phyloP scores from a whole-genome alignment of 2,113 vertebrate genomes.

The Euleptes europaea region DNA sequence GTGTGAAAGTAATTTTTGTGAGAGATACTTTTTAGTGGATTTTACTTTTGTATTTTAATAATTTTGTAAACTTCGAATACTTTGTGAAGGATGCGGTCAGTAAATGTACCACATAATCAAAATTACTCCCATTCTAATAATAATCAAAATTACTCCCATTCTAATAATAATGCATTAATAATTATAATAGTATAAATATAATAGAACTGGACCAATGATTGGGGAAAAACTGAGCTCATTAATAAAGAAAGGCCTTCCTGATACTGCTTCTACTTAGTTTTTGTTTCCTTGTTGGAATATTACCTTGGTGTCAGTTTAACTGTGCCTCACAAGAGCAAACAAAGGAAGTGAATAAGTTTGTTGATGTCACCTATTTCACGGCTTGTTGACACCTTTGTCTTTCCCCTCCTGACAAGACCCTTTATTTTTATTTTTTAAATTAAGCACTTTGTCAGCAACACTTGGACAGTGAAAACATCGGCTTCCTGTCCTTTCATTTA shows the following conservation, averaged over 20 bases:
- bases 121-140: background rate
- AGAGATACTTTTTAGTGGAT: no score
- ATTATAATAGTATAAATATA: background rate
- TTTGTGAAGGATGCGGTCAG: no score
- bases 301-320: slow-evolving; percentile 33
- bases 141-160: background rate
- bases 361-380: slow-evolving; percentile 63
- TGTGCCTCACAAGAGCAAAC: slow-evolving; percentile 30
- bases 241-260: background rate
- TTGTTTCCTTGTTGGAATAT: slow-evolving; percentile 13
- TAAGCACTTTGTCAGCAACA: slow-evolving; percentile 58
- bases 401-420: slow-evolving; percentile 57
- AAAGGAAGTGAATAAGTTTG: slow-evolving; percentile 57
- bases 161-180: background rate
- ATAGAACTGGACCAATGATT: background rate
- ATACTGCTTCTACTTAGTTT: background rate
- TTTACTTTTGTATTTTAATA: no score
- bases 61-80: no score
- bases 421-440: slow-evolving; percentile 43
- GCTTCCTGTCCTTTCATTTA: slow-evolving; percentile 75
- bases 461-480: slow-evolving; percentile 62
- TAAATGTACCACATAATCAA: no score
- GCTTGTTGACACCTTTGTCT: slow-evolving; percentile 56
- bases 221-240: background rate
- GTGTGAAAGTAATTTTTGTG: no score